A percentile compares a stretch with the other conserved stretches of the same genome.
Conservation (phyloP, 2,888 invertebrate genomes). For the Nephrocerus scutellatus region DNA sequence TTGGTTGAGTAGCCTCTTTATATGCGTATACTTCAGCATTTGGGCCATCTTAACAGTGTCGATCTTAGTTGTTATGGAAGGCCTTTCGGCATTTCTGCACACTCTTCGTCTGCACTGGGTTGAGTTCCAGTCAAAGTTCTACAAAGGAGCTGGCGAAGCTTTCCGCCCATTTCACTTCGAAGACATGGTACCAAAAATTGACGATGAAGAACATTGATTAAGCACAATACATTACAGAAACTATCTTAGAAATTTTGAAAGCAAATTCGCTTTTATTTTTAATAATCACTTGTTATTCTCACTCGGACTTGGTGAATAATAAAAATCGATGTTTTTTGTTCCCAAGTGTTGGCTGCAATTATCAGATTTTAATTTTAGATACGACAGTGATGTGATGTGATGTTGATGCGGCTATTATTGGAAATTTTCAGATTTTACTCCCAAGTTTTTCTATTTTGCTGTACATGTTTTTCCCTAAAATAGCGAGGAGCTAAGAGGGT, state of each 20-base stretch:
- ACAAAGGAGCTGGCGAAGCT: constrained; percentile 67
- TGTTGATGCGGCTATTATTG: too few species aligned
- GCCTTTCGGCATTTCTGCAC: constrained; percentile 97
- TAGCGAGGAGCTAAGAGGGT: too few species aligned
- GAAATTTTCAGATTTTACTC: too few species aligned
- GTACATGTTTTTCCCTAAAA: too few species aligned
- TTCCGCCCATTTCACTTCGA: constrained; percentile 82
- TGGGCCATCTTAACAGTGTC: constrained; percentile 89
- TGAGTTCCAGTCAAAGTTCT: constrained; percentile 95
- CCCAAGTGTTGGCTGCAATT: too few species aligned
- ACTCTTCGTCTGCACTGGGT: constrained; percentile 97
- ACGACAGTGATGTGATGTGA: too few species aligned
- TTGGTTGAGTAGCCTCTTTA: constrained; percentile 59
- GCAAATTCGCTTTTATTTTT: too few species aligned
- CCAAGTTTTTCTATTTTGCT: too few species aligned
- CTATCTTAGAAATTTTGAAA: background rate
- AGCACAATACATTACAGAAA: background rate
- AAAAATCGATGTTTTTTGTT: too few species aligned
- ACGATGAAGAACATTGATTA: constrained; percentile 48
- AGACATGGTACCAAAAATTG: constrained; percentile 61
- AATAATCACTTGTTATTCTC: too few species aligned
- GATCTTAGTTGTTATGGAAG: constrained; percentile 98
- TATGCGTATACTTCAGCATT: constrained; percentile 76
- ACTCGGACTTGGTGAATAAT: too few species aligned
- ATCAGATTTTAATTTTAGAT: too few species aligned